These are phyloP conservation scores for Paradoxurus hermaphroditus DNA, from an alignment of 2,113 vertebrate species.

Conservation along the genomic window DNA sequence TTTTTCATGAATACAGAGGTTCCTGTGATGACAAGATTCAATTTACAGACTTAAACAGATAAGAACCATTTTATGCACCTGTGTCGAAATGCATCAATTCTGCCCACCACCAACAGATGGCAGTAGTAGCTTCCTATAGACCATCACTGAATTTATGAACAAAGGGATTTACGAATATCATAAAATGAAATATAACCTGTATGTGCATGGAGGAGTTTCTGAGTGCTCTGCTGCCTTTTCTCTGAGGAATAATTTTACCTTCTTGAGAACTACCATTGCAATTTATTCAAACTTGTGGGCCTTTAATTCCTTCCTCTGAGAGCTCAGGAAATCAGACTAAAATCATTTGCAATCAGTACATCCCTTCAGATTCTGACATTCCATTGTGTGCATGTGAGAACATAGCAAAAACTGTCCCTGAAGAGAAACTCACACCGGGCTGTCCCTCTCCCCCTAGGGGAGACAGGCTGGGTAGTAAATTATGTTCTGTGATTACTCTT, in stretches of 20 bases:
- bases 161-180: background rate
- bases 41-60: background rate
- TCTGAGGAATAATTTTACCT: background rate
- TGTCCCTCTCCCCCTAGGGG: no score
- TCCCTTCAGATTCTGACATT: background rate
- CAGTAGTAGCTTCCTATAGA: background rate
- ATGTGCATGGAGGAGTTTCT: background rate
- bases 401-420: background rate
- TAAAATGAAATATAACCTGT: background rate
- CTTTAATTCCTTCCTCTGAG: background rate
- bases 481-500: background rate
- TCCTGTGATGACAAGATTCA: background rate
- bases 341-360: background rate
- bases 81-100: background rate
- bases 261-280: background rate
- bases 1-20: background rate
- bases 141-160: background rate
- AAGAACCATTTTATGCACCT: background rate
- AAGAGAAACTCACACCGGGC: background rate
- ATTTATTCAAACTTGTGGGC: background rate
- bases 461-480: background rate
- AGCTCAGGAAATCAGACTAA: background rate
- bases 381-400: background rate
- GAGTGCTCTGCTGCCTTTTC: background rate
- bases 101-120: conserved; percentile 48